Conservation (phyloP, 2,888 invertebrate genomes). For the Synergus gifuensis region DNA sequence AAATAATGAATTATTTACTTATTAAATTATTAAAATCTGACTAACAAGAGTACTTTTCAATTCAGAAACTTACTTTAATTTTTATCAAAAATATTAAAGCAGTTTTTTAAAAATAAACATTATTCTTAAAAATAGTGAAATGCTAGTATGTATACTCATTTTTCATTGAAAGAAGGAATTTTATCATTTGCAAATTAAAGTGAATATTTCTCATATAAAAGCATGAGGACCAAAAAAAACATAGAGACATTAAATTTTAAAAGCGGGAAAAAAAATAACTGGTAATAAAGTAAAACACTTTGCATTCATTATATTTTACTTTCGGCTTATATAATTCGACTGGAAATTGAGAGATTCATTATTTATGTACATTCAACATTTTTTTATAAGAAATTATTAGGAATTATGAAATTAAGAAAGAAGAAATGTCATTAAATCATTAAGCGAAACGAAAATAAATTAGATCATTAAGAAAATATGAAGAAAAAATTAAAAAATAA, state of each 20-base stretch:
- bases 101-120: not conserved
- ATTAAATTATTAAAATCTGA: not conserved
- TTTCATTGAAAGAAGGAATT: not conserved
- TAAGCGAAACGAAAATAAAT: not conserved
- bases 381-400: not conserved
- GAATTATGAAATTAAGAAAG: not conserved
- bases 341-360: not conserved
- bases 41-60: not conserved
- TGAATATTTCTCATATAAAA: not conserved
- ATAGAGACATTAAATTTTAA: constrained; percentile 29
- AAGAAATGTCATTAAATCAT: not conserved
- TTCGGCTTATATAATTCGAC: constrained; percentile 8
- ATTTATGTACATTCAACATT: not conserved
- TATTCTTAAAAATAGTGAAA: not conserved
- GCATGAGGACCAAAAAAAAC: not conserved
- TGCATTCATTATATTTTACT: constrained; percentile 38
- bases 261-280: constrained; percentile 34
- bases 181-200: not conserved
- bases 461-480: too few species aligned
- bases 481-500: too few species aligned
- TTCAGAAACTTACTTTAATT: not conserved
- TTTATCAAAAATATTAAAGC: not conserved
- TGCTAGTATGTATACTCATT: not conserved
- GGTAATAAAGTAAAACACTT: constrained; percentile 12
- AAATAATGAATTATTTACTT: not conserved